phyloP scores from a whole-genome alignment of 2,888 invertebrate species.

The Osmoderma eremita region DNA sequence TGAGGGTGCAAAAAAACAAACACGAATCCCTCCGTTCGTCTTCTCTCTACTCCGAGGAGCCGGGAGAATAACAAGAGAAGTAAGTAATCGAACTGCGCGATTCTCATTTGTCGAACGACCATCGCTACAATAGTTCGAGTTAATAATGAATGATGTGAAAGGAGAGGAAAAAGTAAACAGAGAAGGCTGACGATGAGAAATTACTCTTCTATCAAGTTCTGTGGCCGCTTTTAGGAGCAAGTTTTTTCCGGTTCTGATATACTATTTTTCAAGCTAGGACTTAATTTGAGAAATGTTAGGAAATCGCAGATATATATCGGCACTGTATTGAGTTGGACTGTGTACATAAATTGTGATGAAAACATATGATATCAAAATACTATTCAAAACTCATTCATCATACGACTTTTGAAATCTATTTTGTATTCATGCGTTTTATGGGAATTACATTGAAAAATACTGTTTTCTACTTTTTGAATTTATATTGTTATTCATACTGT shows the following conservation, averaged over 20 bases:
- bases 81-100: conserved; percentile 35
- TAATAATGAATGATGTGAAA: conserved; percentile 29
- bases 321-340: too few relatives aligned
- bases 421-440: too few relatives aligned
- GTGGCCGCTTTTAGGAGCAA: conserved; percentile 4
- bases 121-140: conserved; percentile 32
- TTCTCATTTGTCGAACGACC: conserved; percentile 26
- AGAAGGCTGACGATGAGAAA: conserved; percentile 17
- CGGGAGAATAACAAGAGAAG: conserved; percentile 9
- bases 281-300: too few relatives aligned
- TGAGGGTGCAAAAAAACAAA: background rate
- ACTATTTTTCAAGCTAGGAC: too few relatives aligned
- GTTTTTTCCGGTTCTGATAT: background rate
- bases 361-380: too few relatives aligned
- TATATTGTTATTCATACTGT: too few relatives aligned
- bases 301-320: too few relatives aligned
- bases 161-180: conserved; percentile 23
- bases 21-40: background rate
- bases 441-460: too few relatives aligned
- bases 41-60: background rate
- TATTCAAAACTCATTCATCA: too few relatives aligned
- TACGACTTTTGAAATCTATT: too few relatives aligned
- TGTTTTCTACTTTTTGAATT: too few relatives aligned
- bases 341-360: too few relatives aligned
- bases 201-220: conserved; percentile 20